Evolutionary conservation across 2,113 vertebrate species (phyloP), one percentile per base, ranked within the genome.

Genomic region (Phodopus roborovskii): DNA sequence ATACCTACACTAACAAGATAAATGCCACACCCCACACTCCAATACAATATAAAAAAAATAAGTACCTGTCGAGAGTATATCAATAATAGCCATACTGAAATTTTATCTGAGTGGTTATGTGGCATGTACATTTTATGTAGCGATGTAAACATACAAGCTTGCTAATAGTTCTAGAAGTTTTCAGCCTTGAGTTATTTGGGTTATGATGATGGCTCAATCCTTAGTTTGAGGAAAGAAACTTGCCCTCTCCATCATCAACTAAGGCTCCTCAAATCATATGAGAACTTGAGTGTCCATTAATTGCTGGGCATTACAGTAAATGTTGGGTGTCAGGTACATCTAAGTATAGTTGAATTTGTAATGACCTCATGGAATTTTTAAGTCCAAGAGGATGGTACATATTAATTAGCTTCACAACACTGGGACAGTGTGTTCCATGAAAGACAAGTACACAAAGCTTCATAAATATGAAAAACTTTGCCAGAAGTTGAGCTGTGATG

Each of bases 81-180:
- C 7, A 30, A 42, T 62, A 42, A n/a, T 68, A 84, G 0, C 24
- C n/a, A 68, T 10, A 83, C 22, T 75, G 16, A 53, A 85, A 71
- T 84, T 66, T 81, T 92, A 45, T 73, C n/a, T 7, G 28, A 42
- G 28, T 48, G 3, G 56, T 19, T 79, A 19, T 92, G 73, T 77
- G 12, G 85, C 85, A 26, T 88, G 5, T 0, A 7, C 73, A n/a
- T 94, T n/a, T n/a, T 92, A 45, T 89, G 53, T 66, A 82, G 28
- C 58, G 83, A 56, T 5, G 7, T 50, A 50, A 48, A 78, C 68
- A n/a, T 70, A n/a, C 16, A 16, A 92, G 36, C 17, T 36, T 87
- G 19, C 82, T 92, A 94, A 20, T 94, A 78, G 77, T 89, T 10
- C 22, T 84, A 75, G 53, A 81, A 42, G 39, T 19, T 39, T 42